These are phyloP conservation scores for Chlamydotis undulata DNA, from an alignment of 2,113 vertebrate species.

Conservation along the genomic window DNA sequence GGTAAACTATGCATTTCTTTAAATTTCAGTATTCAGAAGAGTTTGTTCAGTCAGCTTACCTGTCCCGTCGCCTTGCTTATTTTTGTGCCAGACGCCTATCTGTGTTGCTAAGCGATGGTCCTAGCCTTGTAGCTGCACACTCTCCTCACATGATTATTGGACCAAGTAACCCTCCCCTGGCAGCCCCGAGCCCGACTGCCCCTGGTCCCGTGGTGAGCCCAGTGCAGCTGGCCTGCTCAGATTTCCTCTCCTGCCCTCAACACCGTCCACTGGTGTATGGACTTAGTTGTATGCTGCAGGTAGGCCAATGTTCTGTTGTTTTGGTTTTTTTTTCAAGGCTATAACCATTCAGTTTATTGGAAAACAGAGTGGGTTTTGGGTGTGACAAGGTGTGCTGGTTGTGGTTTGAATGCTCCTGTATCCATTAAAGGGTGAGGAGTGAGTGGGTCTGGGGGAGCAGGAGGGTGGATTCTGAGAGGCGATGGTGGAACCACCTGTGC, in stretches of 20 bases:
- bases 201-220: constrained; percentile 56
- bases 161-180: constrained; percentile 57
- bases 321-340: not conserved
- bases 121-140: constrained; percentile 60
- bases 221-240: constrained; percentile 66
- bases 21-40: constrained; percentile 77
- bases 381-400: not conserved
- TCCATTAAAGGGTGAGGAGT: not conserved
- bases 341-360: not conserved
- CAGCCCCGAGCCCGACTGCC: constrained; percentile 59
- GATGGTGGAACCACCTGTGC: not conserved
- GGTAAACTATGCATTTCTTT: not conserved
- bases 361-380: not conserved
- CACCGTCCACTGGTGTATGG: constrained; percentile 78
- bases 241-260: constrained; percentile 76
- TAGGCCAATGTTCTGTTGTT: not conserved
- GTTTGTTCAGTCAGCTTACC: constrained; percentile 82
- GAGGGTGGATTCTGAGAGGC: rapidly evolving
- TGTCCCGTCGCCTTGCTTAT: constrained; percentile 79
- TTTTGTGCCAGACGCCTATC: constrained; percentile 79
- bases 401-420: not conserved
- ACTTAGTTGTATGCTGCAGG: constrained; percentile 81
- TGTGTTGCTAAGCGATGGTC: constrained; percentile 69
- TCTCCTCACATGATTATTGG: constrained; percentile 72
- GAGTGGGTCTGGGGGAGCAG: not conserved